These are phyloP conservation scores for Alloscopus bannaensis DNA, from an alignment of 2,888 invertebrate genomes.

Conservation along the genomic window DNA sequence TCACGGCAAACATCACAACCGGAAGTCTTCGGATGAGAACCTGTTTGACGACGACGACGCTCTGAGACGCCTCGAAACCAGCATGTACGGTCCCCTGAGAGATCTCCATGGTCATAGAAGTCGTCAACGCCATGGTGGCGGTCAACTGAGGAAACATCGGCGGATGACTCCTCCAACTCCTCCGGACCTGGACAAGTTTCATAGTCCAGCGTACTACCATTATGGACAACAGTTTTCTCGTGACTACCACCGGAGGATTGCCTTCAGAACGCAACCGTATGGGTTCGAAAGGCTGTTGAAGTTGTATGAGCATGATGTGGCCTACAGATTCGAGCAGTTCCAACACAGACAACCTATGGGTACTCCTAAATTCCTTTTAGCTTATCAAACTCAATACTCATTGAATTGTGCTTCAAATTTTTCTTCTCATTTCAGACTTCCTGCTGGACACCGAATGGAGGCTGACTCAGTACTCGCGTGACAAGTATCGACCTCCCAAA, in stretches of 20 bases:
- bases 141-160: no score
- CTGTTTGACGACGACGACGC: not conserved
- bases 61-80: no score
- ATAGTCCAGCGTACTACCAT: not conserved
- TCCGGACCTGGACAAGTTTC: not conserved
- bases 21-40: no score
- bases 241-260: not conserved
- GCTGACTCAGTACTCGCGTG: not conserved
- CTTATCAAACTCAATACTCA: not conserved
- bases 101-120: no score
- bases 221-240: not conserved
- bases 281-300: constrained; percentile 30
- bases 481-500: not conserved
- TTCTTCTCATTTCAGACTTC: constrained; percentile 13
- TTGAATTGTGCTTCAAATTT: no score
- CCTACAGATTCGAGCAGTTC: constrained; percentile 28
- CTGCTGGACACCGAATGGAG: constrained; percentile 20
- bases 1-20: no score
- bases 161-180: not conserved
- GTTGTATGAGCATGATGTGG: constrained; percentile 27
- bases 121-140: no score
- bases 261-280: not conserved
- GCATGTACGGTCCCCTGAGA: no score
- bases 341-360: constrained; percentile 23
- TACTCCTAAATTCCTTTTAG: no score